phyloP scores from a whole-genome alignment of 2,797 vertebrate genomes.

The Halcyon smyrnensis region DNA sequence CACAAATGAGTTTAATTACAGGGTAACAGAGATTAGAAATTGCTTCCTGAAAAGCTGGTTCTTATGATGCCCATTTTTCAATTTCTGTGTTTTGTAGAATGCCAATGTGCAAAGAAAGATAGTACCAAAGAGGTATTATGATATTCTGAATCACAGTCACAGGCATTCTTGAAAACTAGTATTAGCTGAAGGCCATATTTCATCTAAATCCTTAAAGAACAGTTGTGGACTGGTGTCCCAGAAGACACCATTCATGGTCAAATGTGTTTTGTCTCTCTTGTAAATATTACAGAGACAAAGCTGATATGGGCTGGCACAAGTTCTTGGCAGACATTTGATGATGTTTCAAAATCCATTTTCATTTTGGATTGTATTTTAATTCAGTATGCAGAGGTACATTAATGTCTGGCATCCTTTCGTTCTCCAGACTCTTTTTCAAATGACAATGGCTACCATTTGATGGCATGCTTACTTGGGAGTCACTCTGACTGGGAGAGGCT shows the following conservation, averaged over 20 bases:
- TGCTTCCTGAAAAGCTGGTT: not conserved
- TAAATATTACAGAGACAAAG: conserved; percentile 13
- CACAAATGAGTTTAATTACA: conserved; percentile 1
- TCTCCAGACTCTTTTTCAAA: not conserved
- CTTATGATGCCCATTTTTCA: not conserved
- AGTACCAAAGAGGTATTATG: not conserved
- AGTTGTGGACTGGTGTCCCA: conserved; percentile 9
- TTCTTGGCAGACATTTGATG: not conserved
- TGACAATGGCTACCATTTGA: not conserved
- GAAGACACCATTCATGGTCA: not conserved
- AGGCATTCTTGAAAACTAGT: conserved; percentile 1
- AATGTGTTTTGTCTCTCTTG: not conserved
- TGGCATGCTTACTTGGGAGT: not conserved
- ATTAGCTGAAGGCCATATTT: not conserved
- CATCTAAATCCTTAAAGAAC: conserved; percentile 40
- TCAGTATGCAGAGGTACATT: not conserved
- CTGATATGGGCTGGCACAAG: not conserved
- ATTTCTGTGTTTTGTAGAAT: not conserved
- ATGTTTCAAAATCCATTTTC: conserved; percentile 18
- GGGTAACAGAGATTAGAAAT: not conserved
- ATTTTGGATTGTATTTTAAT: not conserved
- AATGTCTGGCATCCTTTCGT: not conserved
- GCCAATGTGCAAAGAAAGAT: not conserved
- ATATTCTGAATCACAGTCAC: not conserved
- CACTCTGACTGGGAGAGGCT: not conserved